Conservation (phyloP, 1,140 invertebrate genomes). For the Neuroterus valhalla region DNA sequence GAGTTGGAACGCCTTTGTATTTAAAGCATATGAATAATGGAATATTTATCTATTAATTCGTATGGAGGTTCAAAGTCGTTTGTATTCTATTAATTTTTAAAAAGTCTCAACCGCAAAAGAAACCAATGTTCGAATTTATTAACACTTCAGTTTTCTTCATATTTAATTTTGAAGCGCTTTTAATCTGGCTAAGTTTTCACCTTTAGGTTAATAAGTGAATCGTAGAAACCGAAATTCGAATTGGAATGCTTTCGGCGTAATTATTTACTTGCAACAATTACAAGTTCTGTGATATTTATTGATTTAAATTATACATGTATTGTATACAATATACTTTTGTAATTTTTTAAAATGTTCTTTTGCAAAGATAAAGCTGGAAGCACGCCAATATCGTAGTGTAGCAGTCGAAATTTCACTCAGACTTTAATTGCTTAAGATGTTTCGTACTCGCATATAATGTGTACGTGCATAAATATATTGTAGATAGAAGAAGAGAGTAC, state of each 20-base stretch:
- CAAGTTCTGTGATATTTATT: constrained; percentile 27
- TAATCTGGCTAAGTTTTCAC: constrained; percentile 1
- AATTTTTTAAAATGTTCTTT: constrained; percentile 18
- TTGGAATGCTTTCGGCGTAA: constrained; percentile 27
- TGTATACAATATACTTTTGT: constrained; percentile 12
- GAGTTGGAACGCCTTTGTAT: no score
- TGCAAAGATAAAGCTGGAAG: constrained; percentile 24
- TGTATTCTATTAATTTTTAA: no score
- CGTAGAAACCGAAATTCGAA: not conserved
- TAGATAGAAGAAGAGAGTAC: constrained; percentile 11
- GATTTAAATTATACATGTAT: constrained; percentile 26
- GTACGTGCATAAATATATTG: constrained; percentile 22
- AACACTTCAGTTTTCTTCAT: not conserved
- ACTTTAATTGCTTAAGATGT: constrained; percentile 9
- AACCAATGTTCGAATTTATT: no score
- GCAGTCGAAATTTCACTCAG: constrained; percentile 5
- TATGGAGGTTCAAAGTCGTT: no score
- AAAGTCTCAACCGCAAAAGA: no score
- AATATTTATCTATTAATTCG: no score
- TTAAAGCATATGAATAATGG: no score
- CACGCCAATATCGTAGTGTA: constrained; percentile 4
- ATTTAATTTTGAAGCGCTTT: constrained; percentile 26
- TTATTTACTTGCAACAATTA: constrained; percentile 15
- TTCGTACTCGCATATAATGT: constrained; percentile 21
- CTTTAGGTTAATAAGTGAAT: not conserved